These are phyloP conservation scores for Siniperca knerii DNA, from an alignment of 2,113 vertebrate species.

Conservation along the genomic window DNA sequence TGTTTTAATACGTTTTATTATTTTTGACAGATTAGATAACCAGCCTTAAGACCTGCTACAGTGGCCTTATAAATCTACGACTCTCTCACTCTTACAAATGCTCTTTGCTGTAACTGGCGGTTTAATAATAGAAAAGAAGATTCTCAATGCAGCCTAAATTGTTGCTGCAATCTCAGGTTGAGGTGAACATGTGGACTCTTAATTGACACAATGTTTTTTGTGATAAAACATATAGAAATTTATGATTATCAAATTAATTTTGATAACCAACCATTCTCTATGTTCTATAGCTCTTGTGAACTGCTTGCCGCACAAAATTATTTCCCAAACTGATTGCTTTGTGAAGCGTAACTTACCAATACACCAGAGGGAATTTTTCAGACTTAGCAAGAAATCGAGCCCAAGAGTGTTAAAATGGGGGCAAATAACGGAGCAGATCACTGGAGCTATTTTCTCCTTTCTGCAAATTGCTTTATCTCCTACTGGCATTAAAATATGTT, in stretches of 20 bases:
- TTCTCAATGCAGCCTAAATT: not conserved
- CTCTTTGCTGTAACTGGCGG: not conserved
- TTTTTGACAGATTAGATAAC: not conserved
- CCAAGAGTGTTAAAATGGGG: constrained; percentile 26
- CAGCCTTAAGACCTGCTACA: not conserved
- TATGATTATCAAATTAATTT: constrained; percentile 6
- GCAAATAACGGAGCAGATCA: constrained; percentile 44
- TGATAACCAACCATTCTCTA: constrained; percentile 18
- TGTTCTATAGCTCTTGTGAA: constrained; percentile 4
- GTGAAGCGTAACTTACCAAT: constrained; percentile 26
- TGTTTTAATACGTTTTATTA: not conserved
- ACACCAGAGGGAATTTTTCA: constrained; percentile 40
- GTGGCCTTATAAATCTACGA: not conserved
- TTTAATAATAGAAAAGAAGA: not conserved
- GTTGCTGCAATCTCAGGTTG: not conserved
- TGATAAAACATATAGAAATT: constrained; percentile 12
- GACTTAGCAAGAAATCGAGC: constrained; percentile 31
- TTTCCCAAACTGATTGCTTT: constrained; percentile 37
- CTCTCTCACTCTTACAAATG: not conserved
- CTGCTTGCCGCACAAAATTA: constrained; percentile 34
- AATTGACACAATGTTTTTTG: not conserved
- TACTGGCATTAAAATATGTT: constrained; percentile 15
- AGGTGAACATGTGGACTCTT: not conserved
- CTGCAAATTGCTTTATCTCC: constrained; percentile 41
- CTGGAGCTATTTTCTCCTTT: constrained; percentile 40